Conservation (phyloP, 2,888 invertebrate species). For the Agonopterix alstromeriana region DNA sequence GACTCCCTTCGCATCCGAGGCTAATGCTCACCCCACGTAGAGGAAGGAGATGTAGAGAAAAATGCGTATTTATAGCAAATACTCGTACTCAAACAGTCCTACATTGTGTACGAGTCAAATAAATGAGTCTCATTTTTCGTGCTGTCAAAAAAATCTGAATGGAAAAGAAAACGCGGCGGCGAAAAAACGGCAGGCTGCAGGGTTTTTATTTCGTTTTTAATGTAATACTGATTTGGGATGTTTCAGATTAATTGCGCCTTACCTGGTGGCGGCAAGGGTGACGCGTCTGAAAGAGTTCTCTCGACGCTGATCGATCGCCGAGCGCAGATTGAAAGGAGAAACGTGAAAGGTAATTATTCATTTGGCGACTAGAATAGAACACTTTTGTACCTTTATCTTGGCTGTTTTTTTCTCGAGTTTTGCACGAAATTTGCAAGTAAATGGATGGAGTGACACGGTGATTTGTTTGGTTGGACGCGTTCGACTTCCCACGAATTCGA, state of each 20-base stretch:
- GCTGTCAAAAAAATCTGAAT: conserved; percentile 78
- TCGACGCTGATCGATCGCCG: conserved; percentile 72
- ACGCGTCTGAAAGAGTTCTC: conserved; percentile 71
- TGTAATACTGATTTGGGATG: conserved; percentile 76
- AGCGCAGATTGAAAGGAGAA: conserved; percentile 73
- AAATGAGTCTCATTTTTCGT: conserved; percentile 77
- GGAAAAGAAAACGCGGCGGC: conserved; percentile 71
- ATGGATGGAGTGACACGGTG: conserved; percentile 68
- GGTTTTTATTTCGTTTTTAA: conserved; percentile 72
- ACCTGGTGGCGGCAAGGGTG: conserved; percentile 72
- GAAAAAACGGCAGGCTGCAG: conserved; percentile 67
- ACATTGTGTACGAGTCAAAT: conserved; percentile 78
- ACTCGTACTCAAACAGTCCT: conserved; percentile 77
- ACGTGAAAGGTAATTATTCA: conserved; percentile 76
- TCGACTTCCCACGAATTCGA: conserved; percentile 59
- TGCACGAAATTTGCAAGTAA: conserved; percentile 76
- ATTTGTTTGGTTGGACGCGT: conserved; percentile 63
- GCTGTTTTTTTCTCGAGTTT: conserved; percentile 63
- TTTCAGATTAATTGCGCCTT: conserved; percentile 75
- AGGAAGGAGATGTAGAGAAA: conserved; percentile 74
- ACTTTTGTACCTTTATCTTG: conserved; percentile 75
- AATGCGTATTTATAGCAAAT: conserved; percentile 78
- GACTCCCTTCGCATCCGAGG: conserved; percentile 63
- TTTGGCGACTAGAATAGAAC: conserved; percentile 75
- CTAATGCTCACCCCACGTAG: conserved; percentile 71